phyloP scores from a whole-genome alignment of 2,888 invertebrate species.

The Cephus spinipes region DNA sequence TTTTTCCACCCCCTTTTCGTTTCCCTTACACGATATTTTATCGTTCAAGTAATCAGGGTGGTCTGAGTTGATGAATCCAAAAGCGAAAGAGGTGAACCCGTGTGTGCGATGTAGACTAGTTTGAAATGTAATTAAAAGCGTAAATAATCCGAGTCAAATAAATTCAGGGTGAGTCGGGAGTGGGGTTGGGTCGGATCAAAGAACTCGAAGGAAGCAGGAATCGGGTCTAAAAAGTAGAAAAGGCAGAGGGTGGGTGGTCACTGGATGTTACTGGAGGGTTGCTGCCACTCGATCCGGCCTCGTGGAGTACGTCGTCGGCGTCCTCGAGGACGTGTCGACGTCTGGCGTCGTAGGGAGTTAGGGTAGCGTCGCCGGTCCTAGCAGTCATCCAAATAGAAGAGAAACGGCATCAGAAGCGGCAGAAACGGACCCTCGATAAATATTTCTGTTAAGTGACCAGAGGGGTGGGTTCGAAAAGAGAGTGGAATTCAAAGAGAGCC shows the following conservation, averaged over 20 bases:
- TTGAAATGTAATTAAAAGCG: slow-evolving; percentile 58
- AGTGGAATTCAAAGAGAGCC: slow-evolving; percentile 60
- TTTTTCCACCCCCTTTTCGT: background rate
- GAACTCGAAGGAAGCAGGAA: slow-evolving; percentile 40
- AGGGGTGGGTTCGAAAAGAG: slow-evolving; percentile 28
- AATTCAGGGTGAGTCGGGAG: slow-evolving; percentile 37
- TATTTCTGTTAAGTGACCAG: slow-evolving; percentile 65
- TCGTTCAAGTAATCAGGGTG: background rate
- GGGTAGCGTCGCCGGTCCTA: slow-evolving; percentile 19
- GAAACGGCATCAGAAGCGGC: slow-evolving; percentile 18
- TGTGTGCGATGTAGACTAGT: background rate
- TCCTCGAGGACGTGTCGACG: slow-evolving; percentile 18
- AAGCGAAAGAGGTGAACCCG: background rate
- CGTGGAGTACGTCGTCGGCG: background rate
- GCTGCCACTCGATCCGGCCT: background rate
- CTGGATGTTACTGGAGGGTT: background rate
- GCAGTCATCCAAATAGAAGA: slow-evolving; percentile 26
- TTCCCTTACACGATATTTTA: background rate
- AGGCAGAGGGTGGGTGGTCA: background rate
- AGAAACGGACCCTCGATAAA: slow-evolving; percentile 56
- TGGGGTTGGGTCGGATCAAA: slow-evolving; percentile 54
- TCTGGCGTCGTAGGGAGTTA: slow-evolving; percentile 9
- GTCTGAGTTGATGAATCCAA: background rate
- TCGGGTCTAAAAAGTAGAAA: background rate
- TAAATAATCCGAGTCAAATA: slow-evolving; percentile 60